Percentiles rank a stretch among this genome's conserved stretches.
These are phyloP conservation scores for Cephus nigrinus DNA, from an alignment of 2,888 invertebrate genomes.

Conservation along the genomic window DNA sequence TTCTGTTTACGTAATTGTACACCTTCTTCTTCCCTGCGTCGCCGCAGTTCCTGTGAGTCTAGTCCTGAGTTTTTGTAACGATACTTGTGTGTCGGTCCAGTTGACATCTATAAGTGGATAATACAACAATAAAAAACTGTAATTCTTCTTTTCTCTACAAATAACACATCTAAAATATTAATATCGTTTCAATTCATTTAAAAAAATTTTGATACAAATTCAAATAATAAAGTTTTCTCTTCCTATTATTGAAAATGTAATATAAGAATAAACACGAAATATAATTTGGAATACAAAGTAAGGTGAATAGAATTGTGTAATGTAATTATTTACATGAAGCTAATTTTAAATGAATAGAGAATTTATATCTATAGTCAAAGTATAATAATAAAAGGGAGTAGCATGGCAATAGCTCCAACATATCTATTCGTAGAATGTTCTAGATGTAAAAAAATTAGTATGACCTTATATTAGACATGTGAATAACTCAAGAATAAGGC, in stretches of 20 bases:
- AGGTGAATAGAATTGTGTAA: background rate
- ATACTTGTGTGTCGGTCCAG: slow-evolving; percentile 82
- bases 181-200: background rate
- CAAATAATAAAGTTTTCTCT: background rate
- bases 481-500: background rate
- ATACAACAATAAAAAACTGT: background rate
- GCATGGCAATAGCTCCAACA: background rate
- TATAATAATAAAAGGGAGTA: background rate
- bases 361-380: background rate
- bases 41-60: slow-evolving; percentile 91
- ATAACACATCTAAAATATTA: background rate
- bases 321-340: background rate
- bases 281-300: background rate
- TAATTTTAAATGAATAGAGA: background rate
- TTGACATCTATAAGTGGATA: slow-evolving; percentile 84
- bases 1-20: slow-evolving; percentile 96
- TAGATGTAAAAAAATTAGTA: background rate
- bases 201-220: background rate
- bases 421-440: background rate
- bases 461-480: background rate
- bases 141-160: background rate
- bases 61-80: slow-evolving; percentile 94
- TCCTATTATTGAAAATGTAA: no score
- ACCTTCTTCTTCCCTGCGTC: slow-evolving; percentile 95
- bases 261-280: slow-evolving; percentile 3